Evolutionary conservation across 2,113 vertebrate genomes (phyloP).

Genomic region (Dicrurus megarhynchus): DNA sequence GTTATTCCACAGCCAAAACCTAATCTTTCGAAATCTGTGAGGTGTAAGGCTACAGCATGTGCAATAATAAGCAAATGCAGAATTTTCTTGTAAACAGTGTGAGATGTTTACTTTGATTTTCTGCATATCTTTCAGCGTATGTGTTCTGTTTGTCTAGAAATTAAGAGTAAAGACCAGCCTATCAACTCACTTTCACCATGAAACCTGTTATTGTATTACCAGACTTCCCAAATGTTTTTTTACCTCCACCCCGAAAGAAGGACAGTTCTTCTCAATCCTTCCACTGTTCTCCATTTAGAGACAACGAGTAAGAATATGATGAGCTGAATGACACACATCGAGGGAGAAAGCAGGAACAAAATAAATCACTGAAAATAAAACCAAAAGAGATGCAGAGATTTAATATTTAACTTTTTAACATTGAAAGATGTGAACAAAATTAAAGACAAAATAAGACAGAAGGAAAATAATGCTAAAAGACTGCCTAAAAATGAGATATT

Average conservation of each 20-base stretch:
- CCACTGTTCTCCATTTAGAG: background rate
- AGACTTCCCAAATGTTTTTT: background rate
- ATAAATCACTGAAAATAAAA: background rate
- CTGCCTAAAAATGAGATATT: background rate
- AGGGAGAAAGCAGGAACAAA: background rate
- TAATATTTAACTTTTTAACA: background rate
- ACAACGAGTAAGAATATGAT: background rate
- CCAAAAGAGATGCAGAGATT: background rate
- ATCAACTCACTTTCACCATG: background rate
- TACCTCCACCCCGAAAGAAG: rapidly evolving
- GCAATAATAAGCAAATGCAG: slow-evolving; percentile 26
- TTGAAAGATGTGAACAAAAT: background rate
- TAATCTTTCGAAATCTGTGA: background rate
- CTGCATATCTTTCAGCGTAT: background rate
- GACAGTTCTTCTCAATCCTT: background rate
- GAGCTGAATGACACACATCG: background rate
- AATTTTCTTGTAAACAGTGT: background rate
- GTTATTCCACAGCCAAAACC: background rate
- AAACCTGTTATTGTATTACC: background rate
- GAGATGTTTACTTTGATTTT: background rate
- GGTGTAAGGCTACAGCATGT: background rate
- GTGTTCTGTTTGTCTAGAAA: background rate
- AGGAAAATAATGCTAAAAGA: background rate
- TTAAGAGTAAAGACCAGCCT: background rate
- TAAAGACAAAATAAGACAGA: background rate